These are phyloP conservation scores for Melieria omissa DNA, from an alignment of 2,888 invertebrate species.

Conservation along the genomic window DNA sequence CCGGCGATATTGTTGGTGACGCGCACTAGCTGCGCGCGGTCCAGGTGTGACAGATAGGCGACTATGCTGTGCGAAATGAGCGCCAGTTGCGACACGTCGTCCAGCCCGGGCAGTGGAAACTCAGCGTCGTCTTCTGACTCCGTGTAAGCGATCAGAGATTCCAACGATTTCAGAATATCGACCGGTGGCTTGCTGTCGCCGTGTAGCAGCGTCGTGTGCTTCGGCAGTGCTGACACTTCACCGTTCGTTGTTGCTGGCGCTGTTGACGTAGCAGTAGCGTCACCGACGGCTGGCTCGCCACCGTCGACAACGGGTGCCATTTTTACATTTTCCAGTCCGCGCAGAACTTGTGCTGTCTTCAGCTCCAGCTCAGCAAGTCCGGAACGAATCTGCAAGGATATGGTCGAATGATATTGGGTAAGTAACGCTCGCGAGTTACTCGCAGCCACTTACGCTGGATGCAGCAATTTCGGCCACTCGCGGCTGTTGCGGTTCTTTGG, in stretches of 20 bases:
- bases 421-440: neutral
- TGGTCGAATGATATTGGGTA: neutral
- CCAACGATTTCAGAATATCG: slow-evolving; percentile 70
- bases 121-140: slow-evolving; percentile 71
- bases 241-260: slow-evolving; percentile 20
- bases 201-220: slow-evolving; percentile 63
- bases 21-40: slow-evolving; percentile 80
- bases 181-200: slow-evolving; percentile 69
- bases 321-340: slow-evolving; percentile 74
- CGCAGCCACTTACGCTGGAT: slow-evolving; percentile 60
- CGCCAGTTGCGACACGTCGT: slow-evolving; percentile 73
- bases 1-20: slow-evolving; percentile 84
- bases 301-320: slow-evolving; percentile 47
- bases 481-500: slow-evolving; percentile 55
- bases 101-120: slow-evolving; percentile 73
- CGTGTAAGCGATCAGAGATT: slow-evolving; percentile 74
- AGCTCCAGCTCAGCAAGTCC: slow-evolving; percentile 75
- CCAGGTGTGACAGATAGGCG: slow-evolving; percentile 86
- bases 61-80: slow-evolving; percentile 89
- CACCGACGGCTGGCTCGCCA: neutral
- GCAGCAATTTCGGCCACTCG: slow-evolving; percentile 64
- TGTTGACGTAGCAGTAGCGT: slow-evolving; percentile 2
- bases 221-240: slow-evolving; percentile 30
- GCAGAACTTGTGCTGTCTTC: slow-evolving; percentile 79
- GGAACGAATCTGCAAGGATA: slow-evolving; percentile 69